phyloP scores from a whole-genome alignment of 2,888 invertebrate genomes.

The Branchellion lobata region DNA sequence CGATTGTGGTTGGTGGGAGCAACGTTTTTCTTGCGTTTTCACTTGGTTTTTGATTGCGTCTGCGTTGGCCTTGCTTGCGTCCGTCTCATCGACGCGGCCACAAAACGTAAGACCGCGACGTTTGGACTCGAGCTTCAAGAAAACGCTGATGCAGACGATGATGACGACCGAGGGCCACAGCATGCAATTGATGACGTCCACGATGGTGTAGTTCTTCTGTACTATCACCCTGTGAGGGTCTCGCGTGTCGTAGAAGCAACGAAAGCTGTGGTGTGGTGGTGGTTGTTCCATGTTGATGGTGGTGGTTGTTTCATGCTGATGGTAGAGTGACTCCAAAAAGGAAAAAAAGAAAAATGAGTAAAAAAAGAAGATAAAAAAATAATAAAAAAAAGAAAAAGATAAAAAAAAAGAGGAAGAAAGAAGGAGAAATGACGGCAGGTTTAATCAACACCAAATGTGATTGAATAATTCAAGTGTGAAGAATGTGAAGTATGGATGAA shows the following conservation, averaged over 20 bases:
- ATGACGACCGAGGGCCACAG: conserved; percentile 53
- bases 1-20: neutral
- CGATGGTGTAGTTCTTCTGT: conserved; percentile 74
- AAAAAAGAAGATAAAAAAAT: too few species aligned
- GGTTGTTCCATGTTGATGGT: neutral
- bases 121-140: conserved; percentile 51
- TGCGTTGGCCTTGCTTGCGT: neutral
- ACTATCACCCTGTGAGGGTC: conserved; percentile 73
- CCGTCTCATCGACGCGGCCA: conserved; percentile 18
- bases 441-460: too few species aligned
- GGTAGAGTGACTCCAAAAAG: too few species aligned
- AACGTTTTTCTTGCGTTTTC: neutral
- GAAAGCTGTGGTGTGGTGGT: conserved; percentile 43
- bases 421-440: too few species aligned
- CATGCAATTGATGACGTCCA: conserved; percentile 52
- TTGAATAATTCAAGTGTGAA: too few species aligned
- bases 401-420: too few species aligned
- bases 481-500: too few species aligned
- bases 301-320: neutral
- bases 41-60: neutral
- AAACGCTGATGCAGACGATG: conserved; percentile 50
- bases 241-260: conserved; percentile 51
- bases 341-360: too few species aligned
- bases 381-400: too few species aligned
- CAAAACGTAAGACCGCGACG: conserved; percentile 50